These are phyloP conservation scores for Ornithoptera alexandrae DNA, from an alignment of 2,888 invertebrate genomes.

Conservation along the genomic window DNA sequence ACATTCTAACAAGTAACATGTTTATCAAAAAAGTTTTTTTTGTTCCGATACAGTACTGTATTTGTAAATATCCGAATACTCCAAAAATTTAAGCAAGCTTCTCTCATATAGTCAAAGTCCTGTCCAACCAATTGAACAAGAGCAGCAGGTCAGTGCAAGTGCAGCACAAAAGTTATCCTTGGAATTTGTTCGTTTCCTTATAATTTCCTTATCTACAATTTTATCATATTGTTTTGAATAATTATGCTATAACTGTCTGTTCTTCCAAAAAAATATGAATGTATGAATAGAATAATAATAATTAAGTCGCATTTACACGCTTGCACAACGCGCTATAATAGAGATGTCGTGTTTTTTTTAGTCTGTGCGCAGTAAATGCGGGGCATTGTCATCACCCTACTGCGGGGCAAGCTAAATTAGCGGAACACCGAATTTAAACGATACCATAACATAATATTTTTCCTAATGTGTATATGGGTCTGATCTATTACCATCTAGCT, in stretches of 20 bases:
- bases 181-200: no score
- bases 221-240: no score
- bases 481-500: background rate
- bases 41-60: no score
- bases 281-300: constrained; percentile 34
- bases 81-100: no score
- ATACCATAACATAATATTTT: constrained; percentile 39
- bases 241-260: background rate
- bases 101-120: no score
- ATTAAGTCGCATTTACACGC: constrained; percentile 43
- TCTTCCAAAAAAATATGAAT: background rate
- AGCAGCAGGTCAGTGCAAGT: no score
- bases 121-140: no score
- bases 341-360: constrained; percentile 61
- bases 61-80: no score
- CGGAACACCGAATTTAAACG: constrained; percentile 58
- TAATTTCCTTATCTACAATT: no score
- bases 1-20: no score
- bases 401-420: constrained; percentile 48
- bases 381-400: constrained; percentile 38
- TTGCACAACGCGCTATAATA: constrained; percentile 45
- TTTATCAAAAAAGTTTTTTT: no score
- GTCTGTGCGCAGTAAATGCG: constrained; percentile 31
- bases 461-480: constrained; percentile 3
- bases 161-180: no score